A percentile compares a stretch with the other conserved stretches of the same genome.
Conservation (phyloP, 2,113 vertebrate species). For the Myotis davidii region DNA sequence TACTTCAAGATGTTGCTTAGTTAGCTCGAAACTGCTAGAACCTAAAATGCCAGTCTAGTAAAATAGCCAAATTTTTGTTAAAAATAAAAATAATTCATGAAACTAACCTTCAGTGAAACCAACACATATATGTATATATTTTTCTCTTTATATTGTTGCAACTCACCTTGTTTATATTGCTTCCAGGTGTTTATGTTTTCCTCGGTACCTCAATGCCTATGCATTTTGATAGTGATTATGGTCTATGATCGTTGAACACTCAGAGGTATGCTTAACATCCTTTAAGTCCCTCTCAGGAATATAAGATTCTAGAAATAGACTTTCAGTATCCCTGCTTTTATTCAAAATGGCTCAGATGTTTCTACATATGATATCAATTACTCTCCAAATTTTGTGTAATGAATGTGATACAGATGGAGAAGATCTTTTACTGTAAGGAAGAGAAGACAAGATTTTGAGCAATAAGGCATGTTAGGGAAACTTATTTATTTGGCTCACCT, state of each 20-base stretch:
- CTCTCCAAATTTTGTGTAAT: not conserved
- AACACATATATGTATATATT: not conserved
- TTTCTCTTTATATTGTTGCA: not conserved
- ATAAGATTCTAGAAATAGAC: not conserved
- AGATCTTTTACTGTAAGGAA: not conserved
- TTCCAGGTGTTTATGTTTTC: not conserved
- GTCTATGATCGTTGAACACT: not conserved
- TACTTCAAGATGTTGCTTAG: not conserved
- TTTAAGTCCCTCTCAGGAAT: not conserved
- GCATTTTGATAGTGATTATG: not conserved
- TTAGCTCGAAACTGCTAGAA: not conserved
- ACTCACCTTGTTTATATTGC: not conserved
- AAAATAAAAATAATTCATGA: not conserved
- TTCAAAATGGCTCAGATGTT: not conserved
- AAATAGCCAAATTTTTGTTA: not conserved
- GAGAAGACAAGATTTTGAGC: not conserved
- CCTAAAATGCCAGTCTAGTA: not conserved
- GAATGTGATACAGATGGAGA: not conserved
- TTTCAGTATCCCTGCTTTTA: not conserved
- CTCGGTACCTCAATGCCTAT: not conserved
- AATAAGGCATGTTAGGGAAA: not conserved
- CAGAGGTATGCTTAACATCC: not conserved
- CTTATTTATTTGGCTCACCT: not conserved
- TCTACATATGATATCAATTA: not conserved
- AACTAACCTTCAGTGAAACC: conserved; percentile 9